A percentile compares a stretch with the other conserved stretches of the same genome.
phyloP scores from a whole-genome alignment of 2,797 vertebrate genomes.

The Falco peregrinus region DNA sequence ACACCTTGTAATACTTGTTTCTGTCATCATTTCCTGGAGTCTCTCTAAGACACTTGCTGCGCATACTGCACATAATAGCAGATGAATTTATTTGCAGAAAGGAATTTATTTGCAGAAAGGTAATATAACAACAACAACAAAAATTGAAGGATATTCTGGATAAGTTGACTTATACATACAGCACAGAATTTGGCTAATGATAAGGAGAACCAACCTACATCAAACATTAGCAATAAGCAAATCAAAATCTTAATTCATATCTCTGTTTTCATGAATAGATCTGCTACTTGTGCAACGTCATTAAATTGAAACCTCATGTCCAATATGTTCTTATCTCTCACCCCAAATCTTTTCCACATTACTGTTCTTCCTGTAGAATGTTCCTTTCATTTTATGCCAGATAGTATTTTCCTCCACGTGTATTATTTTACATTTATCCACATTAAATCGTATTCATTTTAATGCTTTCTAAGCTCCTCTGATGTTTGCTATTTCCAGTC shows the following conservation, averaged over 20 bases:
- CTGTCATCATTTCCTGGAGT: slow-evolving; percentile 32
- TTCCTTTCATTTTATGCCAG: slow-evolving; percentile 61
- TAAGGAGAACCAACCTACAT: background rate
- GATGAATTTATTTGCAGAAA: background rate
- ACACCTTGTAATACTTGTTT: slow-evolving; percentile 49
- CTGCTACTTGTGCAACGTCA: background rate
- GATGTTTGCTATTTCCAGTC: slow-evolving; percentile 53
- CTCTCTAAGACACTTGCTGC: background rate
- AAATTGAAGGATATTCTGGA: background rate
- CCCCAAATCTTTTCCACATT: slow-evolving; percentile 46
- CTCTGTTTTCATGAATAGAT: background rate
- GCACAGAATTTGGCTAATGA: background rate
- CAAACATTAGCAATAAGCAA: background rate
- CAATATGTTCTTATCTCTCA: slow-evolving; percentile 46
- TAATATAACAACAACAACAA: background rate
- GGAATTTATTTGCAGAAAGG: background rate
- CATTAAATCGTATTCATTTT: slow-evolving; percentile 69
- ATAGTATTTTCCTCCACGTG: slow-evolving; percentile 51
- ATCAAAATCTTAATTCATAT: slow-evolving; percentile 9
- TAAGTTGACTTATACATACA: background rate
- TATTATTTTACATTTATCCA: slow-evolving; percentile 69
- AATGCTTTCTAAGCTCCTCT: slow-evolving; percentile 61
- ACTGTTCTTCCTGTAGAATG: slow-evolving; percentile 50
- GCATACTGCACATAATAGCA: background rate
- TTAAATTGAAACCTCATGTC: slow-evolving; percentile 58